Percentiles rank a stretch among this genome's conserved stretches.
Conservation (phyloP, 2,797 vertebrate genomes). For the Enoplosus armatus region DNA sequence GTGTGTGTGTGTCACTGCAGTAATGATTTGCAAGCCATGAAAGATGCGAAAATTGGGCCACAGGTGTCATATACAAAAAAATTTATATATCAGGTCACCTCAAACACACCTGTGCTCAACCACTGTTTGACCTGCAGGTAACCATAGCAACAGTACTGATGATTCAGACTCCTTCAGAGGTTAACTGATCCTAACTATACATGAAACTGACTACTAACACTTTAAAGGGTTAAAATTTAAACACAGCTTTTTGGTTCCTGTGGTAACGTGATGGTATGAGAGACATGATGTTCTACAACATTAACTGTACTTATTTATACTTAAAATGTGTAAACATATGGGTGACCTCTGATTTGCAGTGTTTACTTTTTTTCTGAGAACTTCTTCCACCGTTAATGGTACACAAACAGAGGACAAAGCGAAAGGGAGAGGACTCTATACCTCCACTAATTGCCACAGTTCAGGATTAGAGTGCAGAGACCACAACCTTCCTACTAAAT, state of each 20-base stretch:
- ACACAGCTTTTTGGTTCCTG: not conserved
- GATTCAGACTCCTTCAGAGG: not conserved
- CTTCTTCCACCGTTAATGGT: not conserved
- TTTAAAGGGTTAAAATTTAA: not conserved
- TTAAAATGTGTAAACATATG: too few relatives aligned
- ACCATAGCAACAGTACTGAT: not conserved
- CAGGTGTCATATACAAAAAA: not conserved
- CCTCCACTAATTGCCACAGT: conserved; percentile 7
- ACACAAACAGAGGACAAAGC: not conserved
- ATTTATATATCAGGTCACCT: not conserved
- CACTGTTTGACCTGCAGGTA: not conserved
- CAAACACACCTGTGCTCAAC: not conserved
- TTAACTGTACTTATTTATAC: too few relatives aligned
- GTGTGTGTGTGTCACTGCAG: not conserved
- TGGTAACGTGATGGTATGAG: not conserved
- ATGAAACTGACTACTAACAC: not conserved
- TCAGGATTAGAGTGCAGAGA: conserved; percentile 29
- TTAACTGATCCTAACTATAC: not conserved
- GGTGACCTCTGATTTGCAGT: too few relatives aligned
- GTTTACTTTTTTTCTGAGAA: too few relatives aligned
- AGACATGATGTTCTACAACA: not conserved
- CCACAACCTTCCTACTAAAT: conserved; percentile 17
- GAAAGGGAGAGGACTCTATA: conserved; percentile 1
- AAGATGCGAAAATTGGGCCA: not conserved
- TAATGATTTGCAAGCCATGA: not conserved